Percentiles rank a stretch among this genome's conserved stretches.
Conservation (phyloP, 2,888 invertebrate species). For the Hirtodrosophila duncani region DNA sequence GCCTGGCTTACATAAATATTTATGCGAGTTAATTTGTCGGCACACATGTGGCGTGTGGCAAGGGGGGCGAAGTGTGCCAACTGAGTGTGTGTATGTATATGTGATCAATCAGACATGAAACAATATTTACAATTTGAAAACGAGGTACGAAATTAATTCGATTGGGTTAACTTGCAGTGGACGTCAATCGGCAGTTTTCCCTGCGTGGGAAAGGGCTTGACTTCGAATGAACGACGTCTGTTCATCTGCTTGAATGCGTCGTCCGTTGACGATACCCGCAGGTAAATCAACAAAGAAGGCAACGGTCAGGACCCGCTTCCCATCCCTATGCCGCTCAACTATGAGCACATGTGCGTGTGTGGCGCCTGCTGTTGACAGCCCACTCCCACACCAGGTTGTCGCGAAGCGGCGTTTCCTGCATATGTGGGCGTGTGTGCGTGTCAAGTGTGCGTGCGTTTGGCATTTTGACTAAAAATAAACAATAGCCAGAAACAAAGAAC, state of each 20-base stretch:
- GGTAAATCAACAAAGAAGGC: slow-evolving; percentile 32
- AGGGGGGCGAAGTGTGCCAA: too few species aligned
- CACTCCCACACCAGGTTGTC: slow-evolving; percentile 15
- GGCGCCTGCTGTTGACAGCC: slow-evolving; percentile 47
- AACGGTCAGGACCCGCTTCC: neutral
- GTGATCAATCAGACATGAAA: slow-evolving; percentile 57
- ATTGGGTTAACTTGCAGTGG: slow-evolving; percentile 20
- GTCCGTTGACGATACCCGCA: slow-evolving; percentile 30
- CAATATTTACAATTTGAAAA: slow-evolving; percentile 61
- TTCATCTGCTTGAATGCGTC: slow-evolving; percentile 24
- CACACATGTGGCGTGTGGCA: slow-evolving; percentile 37
- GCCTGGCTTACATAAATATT: slow-evolving; percentile 56
- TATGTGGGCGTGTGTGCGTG: slow-evolving; percentile 12
- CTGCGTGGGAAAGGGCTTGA: neutral
- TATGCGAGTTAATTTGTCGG: slow-evolving; percentile 62
- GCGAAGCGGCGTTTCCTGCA: slow-evolving; percentile 22
- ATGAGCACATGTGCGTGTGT: too few species aligned
- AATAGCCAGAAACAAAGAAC: slow-evolving; percentile 30
- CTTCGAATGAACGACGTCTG: slow-evolving; percentile 1
- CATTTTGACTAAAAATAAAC: slow-evolving; percentile 52
- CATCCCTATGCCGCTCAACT: neutral
- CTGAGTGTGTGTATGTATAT: neutral
- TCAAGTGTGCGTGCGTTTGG: slow-evolving; percentile 19
- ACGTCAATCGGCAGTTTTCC: slow-evolving; percentile 16
- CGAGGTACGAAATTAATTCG: slow-evolving; percentile 42